phyloP scores from a whole-genome alignment of 30 jellyfish, hydroid and myxozoan genomes.

The Aurelia aurita complex sp. Pacific region DNA sequence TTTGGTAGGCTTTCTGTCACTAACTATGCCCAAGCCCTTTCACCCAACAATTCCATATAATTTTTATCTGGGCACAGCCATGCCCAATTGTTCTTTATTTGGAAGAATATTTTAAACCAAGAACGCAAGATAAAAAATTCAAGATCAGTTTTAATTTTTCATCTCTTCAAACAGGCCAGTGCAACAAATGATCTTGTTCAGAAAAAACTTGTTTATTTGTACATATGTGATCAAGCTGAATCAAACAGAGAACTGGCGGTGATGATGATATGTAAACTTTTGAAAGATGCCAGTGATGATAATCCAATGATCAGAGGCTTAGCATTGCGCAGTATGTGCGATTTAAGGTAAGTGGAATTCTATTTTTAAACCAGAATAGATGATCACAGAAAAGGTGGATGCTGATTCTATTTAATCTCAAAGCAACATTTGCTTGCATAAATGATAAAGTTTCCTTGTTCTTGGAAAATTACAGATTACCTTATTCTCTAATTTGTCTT shows the following conservation, averaged over 20 bases:
- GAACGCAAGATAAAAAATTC: too few relatives aligned
- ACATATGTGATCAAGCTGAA: constrained; percentile 86
- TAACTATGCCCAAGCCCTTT: too few relatives aligned
- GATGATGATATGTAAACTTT: constrained; percentile 64
- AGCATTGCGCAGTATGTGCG: constrained; percentile 87
- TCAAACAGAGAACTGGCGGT: constrained; percentile 83
- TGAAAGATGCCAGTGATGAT: constrained; percentile 78
- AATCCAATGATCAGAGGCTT: constrained; percentile 95
- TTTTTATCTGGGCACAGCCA: too few relatives aligned
- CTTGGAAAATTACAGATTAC: background rate
- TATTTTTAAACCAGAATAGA: background rate
- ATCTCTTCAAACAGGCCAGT: constrained; percentile 60
- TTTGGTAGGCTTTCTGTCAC: too few relatives aligned
- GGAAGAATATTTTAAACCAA: too few relatives aligned
- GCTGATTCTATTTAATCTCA: too few relatives aligned
- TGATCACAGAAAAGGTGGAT: too few relatives aligned
- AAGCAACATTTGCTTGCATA: background rate
- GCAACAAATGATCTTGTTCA: constrained; percentile 88
- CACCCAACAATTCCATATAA: too few relatives aligned
- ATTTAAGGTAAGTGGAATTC: constrained; percentile 57
- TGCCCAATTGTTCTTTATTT: too few relatives aligned
- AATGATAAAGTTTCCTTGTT: background rate
- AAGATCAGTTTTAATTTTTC: too few relatives aligned
- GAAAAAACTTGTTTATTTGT: constrained; percentile 85
- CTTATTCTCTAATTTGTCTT: background rate